Conservation (phyloP, 2,888 invertebrate species). For the Busseola fusca region DNA sequence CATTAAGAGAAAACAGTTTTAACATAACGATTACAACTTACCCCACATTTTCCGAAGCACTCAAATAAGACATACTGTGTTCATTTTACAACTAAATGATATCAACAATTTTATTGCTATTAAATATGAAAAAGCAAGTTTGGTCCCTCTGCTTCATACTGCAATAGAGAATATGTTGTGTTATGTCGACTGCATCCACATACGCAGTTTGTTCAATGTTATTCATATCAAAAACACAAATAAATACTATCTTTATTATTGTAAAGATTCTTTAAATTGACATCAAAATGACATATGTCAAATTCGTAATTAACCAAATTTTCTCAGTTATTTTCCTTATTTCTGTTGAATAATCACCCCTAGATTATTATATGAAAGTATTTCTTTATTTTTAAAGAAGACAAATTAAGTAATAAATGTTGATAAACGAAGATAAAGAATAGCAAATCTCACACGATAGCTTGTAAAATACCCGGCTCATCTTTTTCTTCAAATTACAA, state of each 20-base stretch:
- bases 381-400: slow-evolving; percentile 41
- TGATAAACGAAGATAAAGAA: slow-evolving; percentile 56
- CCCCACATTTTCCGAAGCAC: slow-evolving; percentile 88
- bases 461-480: slow-evolving; percentile 68
- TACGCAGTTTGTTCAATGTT: slow-evolving; percentile 58
- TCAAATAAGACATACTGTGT: slow-evolving; percentile 88
- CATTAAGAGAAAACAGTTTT: background rate
- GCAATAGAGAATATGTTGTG: slow-evolving; percentile 63
- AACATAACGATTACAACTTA: slow-evolving; percentile 66
- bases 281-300: slow-evolving; percentile 84
- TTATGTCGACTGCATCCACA: slow-evolving; percentile 38
- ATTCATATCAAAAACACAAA: slow-evolving; percentile 71
- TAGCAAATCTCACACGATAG: slow-evolving; percentile 77
- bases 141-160: slow-evolving; percentile 85
- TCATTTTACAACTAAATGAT: slow-evolving; percentile 84
- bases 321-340: slow-evolving; percentile 41
- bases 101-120: slow-evolving; percentile 74
- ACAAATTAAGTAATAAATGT: slow-evolving; percentile 50
- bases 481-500: slow-evolving; percentile 63
- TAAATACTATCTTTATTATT: slow-evolving; percentile 71
- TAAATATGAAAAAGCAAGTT: slow-evolving; percentile 73
- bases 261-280: slow-evolving; percentile 72
- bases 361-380: slow-evolving; percentile 29
- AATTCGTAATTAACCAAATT: slow-evolving; percentile 67
- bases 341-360: slow-evolving; percentile 14